phyloP scores from a whole-genome alignment of 2,797 vertebrate species.

The Rhincodon typus region DNA sequence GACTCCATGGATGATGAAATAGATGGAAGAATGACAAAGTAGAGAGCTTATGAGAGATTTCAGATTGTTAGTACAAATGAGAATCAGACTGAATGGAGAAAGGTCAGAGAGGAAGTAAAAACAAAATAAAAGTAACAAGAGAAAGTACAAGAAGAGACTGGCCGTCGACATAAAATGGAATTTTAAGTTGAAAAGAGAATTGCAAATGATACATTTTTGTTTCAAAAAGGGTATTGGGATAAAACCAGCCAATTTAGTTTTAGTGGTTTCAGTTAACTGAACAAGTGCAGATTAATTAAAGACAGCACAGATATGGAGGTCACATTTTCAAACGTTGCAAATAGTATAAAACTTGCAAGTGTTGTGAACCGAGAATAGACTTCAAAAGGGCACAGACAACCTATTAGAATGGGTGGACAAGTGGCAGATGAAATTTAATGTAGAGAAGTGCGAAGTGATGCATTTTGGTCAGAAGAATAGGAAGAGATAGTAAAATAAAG shows the following conservation, averaged over 20 bases:
- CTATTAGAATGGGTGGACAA: neutral
- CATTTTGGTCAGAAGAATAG: neutral
- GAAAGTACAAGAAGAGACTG: too few relatives aligned
- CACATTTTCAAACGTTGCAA: neutral
- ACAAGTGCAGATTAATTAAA: neutral
- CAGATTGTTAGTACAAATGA: neutral
- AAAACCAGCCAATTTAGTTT: neutral
- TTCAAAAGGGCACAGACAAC: neutral
- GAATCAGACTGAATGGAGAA: neutral
- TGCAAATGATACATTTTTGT: neutral
- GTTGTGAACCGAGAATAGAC: neutral
- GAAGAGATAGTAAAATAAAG: neutral
- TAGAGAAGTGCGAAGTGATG: neutral
- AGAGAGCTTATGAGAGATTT: neutral
- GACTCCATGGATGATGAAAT: neutral
- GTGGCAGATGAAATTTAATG: neutral
- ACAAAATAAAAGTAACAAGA: too few relatives aligned
- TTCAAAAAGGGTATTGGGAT: neutral
- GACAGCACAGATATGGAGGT: neutral
- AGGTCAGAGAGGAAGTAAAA: too few relatives aligned
- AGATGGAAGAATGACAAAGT: neutral
- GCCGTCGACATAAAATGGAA: too few relatives aligned
- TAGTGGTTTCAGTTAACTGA: neutral
- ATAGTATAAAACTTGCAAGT: neutral
- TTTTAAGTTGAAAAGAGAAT: neutral